Base-by-base conservation (phyloP, 2,113 vertebrate species). In the Colius striatus region DNA sequence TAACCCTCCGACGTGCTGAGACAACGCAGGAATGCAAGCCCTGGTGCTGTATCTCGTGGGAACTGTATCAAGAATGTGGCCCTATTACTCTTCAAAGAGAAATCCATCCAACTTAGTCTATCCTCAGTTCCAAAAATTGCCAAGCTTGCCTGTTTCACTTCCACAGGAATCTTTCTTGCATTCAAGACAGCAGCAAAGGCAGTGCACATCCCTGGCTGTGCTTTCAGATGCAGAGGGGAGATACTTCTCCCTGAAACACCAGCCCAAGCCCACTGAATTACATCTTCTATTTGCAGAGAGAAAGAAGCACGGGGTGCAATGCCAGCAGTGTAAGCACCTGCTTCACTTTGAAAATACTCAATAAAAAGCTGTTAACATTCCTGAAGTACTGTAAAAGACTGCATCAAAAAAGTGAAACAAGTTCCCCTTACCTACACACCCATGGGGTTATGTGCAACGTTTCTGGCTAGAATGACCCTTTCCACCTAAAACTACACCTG, bases 391-490 rank as follows among this genome's bases (percentile, higher is more conserved):
- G 1, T 15, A 57, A 68, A 73, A 77, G 18, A 30, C 50, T 36
- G 41, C 25, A 41, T 26, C 14, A 47, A 79, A 25, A n/a, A 73
- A 70, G 6, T 10, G 0, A 55, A 67, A 60, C 1, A 1, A 34
- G 34, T 25, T 43, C 32, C 8, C 22, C 26, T 19, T 74, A 41
- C n/a, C 45, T 51, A 55, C 26, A 68, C 6, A n/a, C 38, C 38
- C 38, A 45, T 0, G 0, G 32, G 9, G 19, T 29, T 55, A 57
- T 3, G 21, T 0, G 0, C 13, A 43, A 13, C 0, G 1, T 18
- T 58, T 47, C 21, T 65, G 34, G 4, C 23, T 50, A 38, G 6
- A 54, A 45, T 1, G 2, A 65, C 30, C 7, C 15, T 47, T 93
- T 75, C 57, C 16, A 68, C 34, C 55, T 80, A 0, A 11, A 70